A percentile compares a stretch with the other conserved stretches of the same genome.
Conservation (phyloP, 1,140 invertebrate species). For the Caenorhabditis tropicalis region DNA sequence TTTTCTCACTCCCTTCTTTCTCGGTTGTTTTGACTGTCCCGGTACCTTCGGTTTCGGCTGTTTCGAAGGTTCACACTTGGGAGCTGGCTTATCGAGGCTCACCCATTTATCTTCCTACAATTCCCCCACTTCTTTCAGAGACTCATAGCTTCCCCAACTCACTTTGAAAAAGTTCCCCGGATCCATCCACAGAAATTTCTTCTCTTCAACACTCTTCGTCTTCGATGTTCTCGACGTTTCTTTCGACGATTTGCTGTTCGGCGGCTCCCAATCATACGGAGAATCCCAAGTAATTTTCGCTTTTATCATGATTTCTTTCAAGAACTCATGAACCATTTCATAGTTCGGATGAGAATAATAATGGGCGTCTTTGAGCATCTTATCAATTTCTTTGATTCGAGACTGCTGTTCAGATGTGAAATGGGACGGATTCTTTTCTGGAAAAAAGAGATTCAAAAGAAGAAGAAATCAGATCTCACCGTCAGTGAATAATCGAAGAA, state of each 20-base stretch:
- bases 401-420: neutral
- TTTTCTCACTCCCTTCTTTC: neutral
- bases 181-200: neutral
- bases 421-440: neutral
- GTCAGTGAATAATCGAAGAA: constrained; percentile 1
- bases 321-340: neutral
- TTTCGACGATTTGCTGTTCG: neutral
- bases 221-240: neutral
- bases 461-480: neutral
- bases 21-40: neutral
- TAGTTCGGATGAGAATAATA: neutral
- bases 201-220: neutral
- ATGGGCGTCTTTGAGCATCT: neutral
- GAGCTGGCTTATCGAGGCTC: neutral
- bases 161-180: neutral
- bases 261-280: neutral
- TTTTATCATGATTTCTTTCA: neutral
- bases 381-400: neutral
- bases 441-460: neutral
- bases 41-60: neutral
- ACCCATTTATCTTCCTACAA: neutral
- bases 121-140: too few relatives aligned
- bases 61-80: neutral
- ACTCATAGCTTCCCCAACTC: too few relatives aligned
- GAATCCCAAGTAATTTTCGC: neutral